Conservation (phyloP, 2,888 invertebrate genomes). For the Tipula confusa region DNA sequence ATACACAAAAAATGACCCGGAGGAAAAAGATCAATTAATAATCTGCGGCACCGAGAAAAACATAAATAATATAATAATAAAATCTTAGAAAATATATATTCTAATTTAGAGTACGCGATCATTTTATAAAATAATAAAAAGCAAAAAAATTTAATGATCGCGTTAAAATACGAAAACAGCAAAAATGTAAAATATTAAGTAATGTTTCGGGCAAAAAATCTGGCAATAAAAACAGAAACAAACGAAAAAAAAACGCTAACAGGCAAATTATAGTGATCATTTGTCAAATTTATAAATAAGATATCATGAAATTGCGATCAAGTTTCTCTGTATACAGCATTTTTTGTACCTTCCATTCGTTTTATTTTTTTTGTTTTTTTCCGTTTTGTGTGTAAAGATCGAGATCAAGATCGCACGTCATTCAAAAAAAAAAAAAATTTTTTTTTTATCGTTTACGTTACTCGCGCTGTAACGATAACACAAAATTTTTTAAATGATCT, state of each 20-base stretch:
- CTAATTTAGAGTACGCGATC: neutral
- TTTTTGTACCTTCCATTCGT: neutral
- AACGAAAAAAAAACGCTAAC: slow-evolving; percentile 25
- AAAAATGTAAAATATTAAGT: neutral
- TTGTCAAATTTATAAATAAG: slow-evolving; percentile 30
- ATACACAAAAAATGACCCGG: neutral
- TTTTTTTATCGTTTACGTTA: slow-evolving; percentile 21
- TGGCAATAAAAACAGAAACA: neutral
- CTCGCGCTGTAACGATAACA: neutral
- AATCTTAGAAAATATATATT: neutral
- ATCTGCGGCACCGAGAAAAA: neutral
- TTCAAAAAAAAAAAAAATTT: neutral
- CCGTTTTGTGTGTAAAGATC: neutral
- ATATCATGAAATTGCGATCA: slow-evolving; percentile 28
- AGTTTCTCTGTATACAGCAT: neutral
- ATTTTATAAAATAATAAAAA: neutral
- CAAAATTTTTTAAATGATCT: neutral
- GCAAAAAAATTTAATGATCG: neutral
- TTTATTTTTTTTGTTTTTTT: neutral
- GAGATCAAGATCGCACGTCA: slow-evolving; percentile 30
- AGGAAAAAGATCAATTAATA: neutral
- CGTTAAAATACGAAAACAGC: neutral
- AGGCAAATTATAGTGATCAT: slow-evolving; percentile 30
- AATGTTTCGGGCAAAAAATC: neutral
- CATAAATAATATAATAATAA: too few species aligned